Evolutionary conservation across 2,113 vertebrate species (phyloP).

Genomic region (Rhombomys opimus): DNA sequence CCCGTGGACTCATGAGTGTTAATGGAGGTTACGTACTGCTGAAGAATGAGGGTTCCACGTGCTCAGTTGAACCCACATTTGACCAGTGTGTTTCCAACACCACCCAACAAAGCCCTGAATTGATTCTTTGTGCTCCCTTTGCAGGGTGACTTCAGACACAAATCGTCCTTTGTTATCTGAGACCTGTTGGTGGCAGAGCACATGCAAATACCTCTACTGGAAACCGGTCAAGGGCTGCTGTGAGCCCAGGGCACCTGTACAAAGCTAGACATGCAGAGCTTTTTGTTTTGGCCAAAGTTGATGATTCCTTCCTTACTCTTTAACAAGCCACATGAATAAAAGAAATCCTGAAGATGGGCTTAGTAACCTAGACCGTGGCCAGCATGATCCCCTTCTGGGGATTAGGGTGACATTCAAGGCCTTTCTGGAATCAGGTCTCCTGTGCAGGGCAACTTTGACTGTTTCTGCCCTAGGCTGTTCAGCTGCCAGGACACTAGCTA

Average conservation of each 20-base stretch:
- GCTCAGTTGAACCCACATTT: not conserved
- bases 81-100: not conserved
- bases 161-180: conserved; percentile 98
- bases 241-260: conserved; percentile 76
- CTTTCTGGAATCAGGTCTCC: not conserved
- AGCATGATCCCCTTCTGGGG: not conserved
- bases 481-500: not conserved
- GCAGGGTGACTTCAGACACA: conserved; percentile 98
- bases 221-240: conserved; percentile 80
- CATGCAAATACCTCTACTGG: conserved; percentile 85
- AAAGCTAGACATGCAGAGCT: conserved; percentile 81
- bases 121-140: conserved; percentile 59
- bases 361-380: not conserved
- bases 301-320: conserved; percentile 77
- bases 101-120: not conserved
- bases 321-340: conserved; percentile 75
- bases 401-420: not conserved
- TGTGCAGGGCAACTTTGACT: not conserved
- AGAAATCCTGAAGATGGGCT: conserved; percentile 55
- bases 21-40: not conserved
- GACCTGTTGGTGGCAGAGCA: conserved; percentile 57
- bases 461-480: not conserved
- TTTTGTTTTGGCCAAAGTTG: conserved; percentile 88
- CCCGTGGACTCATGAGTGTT: not conserved
- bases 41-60: not conserved